These are phyloP conservation scores for Aphodius granarius DNA, from an alignment of 2,888 invertebrate species.

Conservation along the genomic window DNA sequence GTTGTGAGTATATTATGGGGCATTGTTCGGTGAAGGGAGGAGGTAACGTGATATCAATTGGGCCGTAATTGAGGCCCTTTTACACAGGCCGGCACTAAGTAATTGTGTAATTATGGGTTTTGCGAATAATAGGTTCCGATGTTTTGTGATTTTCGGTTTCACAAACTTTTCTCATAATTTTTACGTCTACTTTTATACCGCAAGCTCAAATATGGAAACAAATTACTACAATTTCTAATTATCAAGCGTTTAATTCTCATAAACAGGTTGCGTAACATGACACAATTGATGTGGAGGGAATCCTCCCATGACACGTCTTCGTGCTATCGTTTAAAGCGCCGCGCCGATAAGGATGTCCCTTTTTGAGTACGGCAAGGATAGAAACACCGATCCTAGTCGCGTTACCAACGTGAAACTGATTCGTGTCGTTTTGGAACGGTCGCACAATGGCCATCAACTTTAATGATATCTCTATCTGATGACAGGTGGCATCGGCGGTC, in stretches of 20 bases:
- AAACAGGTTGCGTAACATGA: no score
- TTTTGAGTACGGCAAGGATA: no score
- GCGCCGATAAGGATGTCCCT: no score
- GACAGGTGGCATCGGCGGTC: conserved; percentile 48
- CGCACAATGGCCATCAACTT: conserved; percentile 42
- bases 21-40: conserved; percentile 11
- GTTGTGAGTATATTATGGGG: not conserved
- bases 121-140: not conserved
- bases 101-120: not conserved
- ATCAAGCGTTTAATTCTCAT: no score
- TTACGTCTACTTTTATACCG: no score
- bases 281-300: no score
- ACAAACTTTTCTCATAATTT: no score
- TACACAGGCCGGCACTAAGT: conserved; percentile 2
- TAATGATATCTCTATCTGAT: conserved; percentile 50
- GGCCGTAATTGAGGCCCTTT: conserved; percentile 22
- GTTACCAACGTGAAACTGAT: conserved; percentile 21
- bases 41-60: conserved; percentile 23
- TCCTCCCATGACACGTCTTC: no score
- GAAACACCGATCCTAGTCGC: not conserved
- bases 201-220: no score
- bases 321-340: no score
- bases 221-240: no score
- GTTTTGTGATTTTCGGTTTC: no score
- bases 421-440: conserved; percentile 25